These are phyloP conservation scores for Disparrhopalites patrizii DNA, from an alignment of 2,888 invertebrate species.

Conservation along the genomic window DNA sequence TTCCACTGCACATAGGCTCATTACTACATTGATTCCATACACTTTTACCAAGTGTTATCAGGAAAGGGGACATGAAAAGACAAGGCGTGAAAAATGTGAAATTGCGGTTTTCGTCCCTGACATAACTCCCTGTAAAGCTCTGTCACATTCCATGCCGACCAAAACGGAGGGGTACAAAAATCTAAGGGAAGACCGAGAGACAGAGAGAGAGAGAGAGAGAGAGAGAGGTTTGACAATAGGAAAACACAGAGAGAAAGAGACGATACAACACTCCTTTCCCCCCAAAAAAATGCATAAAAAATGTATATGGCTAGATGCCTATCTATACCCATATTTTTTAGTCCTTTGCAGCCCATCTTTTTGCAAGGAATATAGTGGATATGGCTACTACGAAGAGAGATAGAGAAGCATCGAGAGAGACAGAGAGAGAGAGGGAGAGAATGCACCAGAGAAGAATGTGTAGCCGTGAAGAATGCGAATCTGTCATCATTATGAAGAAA, in stretches of 20 bases:
- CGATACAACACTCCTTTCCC: background rate
- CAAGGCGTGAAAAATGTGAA: conserved; percentile 37
- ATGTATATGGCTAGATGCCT: too few relatives aligned
- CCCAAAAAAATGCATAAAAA: conserved; percentile 16
- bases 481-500: conserved; percentile 32
- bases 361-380: too few relatives aligned
- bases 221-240: conserved; percentile 10
- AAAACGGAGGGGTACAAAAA: conserved; percentile 8
- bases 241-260: background rate
- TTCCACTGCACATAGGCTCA: conserved; percentile 16
- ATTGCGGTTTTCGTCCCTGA: conserved; percentile 34
- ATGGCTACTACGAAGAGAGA: too few relatives aligned
- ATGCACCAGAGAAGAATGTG: conserved; percentile 26
- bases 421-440: conserved; percentile 1
- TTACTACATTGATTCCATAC: conserved; percentile 18
- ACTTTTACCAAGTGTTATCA: conserved; percentile 12
- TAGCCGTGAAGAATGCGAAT: conserved; percentile 29
- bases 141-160: conserved; percentile 27
- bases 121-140: conserved; percentile 13
- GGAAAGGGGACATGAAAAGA: conserved; percentile 19
- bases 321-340: too few relatives aligned
- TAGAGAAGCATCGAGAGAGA: conserved; percentile 2
- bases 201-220: background rate
- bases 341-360: too few relatives aligned
- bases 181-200: conserved; percentile 7